Percentiles rank a stretch among this genome's conserved stretches.
Conservation (phyloP, 2,113 vertebrate species). For the Alaudala cheleensis region DNA sequence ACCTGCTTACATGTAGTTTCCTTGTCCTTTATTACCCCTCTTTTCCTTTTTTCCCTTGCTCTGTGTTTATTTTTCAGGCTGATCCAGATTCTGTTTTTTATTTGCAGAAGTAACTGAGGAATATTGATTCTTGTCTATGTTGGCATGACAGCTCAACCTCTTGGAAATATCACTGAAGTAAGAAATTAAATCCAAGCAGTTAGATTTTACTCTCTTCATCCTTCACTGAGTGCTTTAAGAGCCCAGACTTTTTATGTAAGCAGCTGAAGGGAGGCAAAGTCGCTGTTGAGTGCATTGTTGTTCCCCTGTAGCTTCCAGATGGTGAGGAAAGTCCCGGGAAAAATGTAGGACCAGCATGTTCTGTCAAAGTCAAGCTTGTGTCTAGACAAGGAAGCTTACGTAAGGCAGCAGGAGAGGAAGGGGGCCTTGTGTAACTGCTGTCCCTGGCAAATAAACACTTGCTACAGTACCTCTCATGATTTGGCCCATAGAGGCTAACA, state of each 20-base stretch:
- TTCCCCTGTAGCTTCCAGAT: slow-evolving; percentile 26
- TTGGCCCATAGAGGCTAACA: background rate
- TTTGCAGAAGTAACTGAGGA: slow-evolving; percentile 7
- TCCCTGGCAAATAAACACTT: slow-evolving; percentile 29
- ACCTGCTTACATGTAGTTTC: background rate
- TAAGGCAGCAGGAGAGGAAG: slow-evolving; percentile 56
- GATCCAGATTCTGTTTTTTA: slow-evolving; percentile 6
- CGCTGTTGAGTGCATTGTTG: background rate
- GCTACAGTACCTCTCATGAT: background rate
- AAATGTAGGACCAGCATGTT: slow-evolving; percentile 50
- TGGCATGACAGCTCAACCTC: background rate
- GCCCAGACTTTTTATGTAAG: slow-evolving; percentile 5
- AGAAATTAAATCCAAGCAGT: slow-evolving; percentile 32
- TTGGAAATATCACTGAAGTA: slow-evolving; percentile 40
- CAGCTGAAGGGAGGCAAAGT: background rate
- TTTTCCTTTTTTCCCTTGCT: background rate
- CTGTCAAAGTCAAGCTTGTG: slow-evolving; percentile 43
- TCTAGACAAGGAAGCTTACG: slow-evolving; percentile 44
- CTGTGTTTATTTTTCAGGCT: background rate
- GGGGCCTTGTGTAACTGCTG: slow-evolving; percentile 52
- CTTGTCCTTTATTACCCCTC: background rate
- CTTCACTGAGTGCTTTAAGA: background rate
- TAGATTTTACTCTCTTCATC: background rate
- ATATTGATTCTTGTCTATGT: slow-evolving; percentile 20
- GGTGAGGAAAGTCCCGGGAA: slow-evolving; percentile 38